These are phyloP conservation scores for Megalurothrips usitatus DNA, from an alignment of 2,888 invertebrate genomes.

Conservation along the genomic window DNA sequence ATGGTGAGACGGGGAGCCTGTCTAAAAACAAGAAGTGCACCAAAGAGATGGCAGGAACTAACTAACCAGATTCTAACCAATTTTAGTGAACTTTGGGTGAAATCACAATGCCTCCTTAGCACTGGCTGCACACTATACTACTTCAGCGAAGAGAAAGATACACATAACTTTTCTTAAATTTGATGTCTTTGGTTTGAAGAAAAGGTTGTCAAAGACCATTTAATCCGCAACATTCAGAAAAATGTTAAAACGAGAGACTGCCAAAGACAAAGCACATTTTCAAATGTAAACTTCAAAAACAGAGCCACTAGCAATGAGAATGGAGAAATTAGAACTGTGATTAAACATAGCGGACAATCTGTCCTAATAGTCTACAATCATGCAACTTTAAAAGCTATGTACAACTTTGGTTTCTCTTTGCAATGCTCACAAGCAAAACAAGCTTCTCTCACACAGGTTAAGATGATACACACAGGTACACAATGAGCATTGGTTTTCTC, in stretches of 20 bases:
- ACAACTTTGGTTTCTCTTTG: constrained; percentile 13
- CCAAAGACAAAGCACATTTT: not conserved
- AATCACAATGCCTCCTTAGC: not conserved
- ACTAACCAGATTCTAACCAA: no score
- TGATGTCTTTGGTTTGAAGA: not conserved
- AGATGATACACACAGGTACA: constrained; percentile 23
- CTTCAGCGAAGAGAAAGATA: not conserved
- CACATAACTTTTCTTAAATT: not conserved
- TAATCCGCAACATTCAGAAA: not conserved
- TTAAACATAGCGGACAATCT: not conserved
- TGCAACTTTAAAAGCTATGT: constrained; percentile 17
- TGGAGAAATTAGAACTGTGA: not conserved
- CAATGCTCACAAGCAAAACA: constrained; percentile 6
- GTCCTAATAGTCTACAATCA: not conserved
- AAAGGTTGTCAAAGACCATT: not conserved
- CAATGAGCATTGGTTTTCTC: constrained; percentile 13
- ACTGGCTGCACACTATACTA: not conserved
- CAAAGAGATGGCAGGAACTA: not conserved
- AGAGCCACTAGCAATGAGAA: constrained; percentile 10
- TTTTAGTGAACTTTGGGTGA: no score
- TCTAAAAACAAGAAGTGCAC: not conserved
- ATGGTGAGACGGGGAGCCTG: not conserved
- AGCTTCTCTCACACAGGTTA: constrained; percentile 9
- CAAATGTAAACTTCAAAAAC: constrained; percentile 13
- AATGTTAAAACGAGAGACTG: not conserved